Conservation (phyloP, 2,113 vertebrate species). For the Labeo rohita region DNA sequence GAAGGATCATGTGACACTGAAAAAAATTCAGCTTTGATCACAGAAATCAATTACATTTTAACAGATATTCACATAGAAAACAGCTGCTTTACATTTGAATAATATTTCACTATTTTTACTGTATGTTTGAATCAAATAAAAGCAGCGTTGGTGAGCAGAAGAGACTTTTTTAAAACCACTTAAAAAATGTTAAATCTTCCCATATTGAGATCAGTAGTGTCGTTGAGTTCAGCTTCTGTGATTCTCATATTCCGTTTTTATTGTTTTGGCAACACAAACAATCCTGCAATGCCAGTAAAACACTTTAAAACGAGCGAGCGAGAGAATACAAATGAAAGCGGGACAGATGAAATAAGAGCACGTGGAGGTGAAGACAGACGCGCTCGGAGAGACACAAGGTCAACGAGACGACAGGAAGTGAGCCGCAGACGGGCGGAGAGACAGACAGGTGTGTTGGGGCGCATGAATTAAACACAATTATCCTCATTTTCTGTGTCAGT, state of each 20-base stretch:
- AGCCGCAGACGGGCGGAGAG: background rate
- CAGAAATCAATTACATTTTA: background rate
- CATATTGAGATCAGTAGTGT: too few species aligned
- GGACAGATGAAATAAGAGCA: constrained; percentile 23
- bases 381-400: background rate
- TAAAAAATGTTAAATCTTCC: too few species aligned
- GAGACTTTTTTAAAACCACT: background rate
- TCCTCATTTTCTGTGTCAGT: constrained; percentile 73
- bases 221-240: background rate
- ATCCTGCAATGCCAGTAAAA: background rate
- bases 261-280: background rate
- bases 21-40: background rate
- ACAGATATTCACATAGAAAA: too few species aligned
- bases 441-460: constrained; percentile 71
- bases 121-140: background rate
- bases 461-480: constrained; percentile 78
- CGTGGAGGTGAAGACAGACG: background rate
- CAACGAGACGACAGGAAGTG: too few species aligned
- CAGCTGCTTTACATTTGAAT: fast-evolving
- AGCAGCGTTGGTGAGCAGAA: background rate
- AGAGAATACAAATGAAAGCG: constrained; percentile 22
- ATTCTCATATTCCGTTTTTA: background rate
- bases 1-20: background rate
- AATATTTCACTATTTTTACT: background rate
- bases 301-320: background rate